phyloP scores from a whole-genome alignment of 1,140 invertebrate species.

The Thalassaphorura encarpata region DNA sequence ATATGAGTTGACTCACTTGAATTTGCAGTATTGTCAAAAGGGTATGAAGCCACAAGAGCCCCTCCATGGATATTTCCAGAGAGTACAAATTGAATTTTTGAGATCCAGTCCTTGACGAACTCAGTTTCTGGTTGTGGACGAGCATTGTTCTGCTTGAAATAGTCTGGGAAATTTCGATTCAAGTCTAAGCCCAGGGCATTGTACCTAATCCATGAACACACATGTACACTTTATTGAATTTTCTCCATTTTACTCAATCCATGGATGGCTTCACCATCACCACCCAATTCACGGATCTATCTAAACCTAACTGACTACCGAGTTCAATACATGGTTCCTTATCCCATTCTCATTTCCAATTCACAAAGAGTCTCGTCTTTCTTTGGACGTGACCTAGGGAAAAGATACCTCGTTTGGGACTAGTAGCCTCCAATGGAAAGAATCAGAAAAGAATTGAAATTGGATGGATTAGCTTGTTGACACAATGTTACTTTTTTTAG shows the following conservation, averaged over 20 bases:
- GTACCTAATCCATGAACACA: conserved; percentile 46
- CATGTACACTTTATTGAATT: conserved; percentile 10
- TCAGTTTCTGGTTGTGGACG: conserved; percentile 82
- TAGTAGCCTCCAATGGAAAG: too few relatives aligned
- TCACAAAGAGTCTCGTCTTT: too few relatives aligned
- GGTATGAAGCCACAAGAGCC: conserved; percentile 82
- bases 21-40: conserved; percentile 83
- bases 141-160: conserved; percentile 74
- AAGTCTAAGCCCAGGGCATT: conserved; percentile 79
- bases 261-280: too few relatives aligned
- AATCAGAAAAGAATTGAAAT: too few relatives aligned
- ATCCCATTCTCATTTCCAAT: too few relatives aligned
- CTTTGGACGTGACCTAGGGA: too few relatives aligned
- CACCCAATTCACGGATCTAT: too few relatives aligned
- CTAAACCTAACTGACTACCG: too few relatives aligned
- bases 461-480: too few relatives aligned
- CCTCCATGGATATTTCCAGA: conserved; percentile 86
- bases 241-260: conserved; percentile 1
- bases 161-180: conserved; percentile 87
- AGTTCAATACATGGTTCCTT: too few relatives aligned
- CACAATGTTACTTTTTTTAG: too few relatives aligned
- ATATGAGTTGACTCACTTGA: conserved; percentile 57
- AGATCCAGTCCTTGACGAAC: conserved; percentile 87
- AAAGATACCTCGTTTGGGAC: too few relatives aligned
- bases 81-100: conserved; percentile 81